These are phyloP conservation scores for Thalassoma bifasciatum DNA, from an alignment of 2,113 vertebrate species.

Conservation along the genomic window DNA sequence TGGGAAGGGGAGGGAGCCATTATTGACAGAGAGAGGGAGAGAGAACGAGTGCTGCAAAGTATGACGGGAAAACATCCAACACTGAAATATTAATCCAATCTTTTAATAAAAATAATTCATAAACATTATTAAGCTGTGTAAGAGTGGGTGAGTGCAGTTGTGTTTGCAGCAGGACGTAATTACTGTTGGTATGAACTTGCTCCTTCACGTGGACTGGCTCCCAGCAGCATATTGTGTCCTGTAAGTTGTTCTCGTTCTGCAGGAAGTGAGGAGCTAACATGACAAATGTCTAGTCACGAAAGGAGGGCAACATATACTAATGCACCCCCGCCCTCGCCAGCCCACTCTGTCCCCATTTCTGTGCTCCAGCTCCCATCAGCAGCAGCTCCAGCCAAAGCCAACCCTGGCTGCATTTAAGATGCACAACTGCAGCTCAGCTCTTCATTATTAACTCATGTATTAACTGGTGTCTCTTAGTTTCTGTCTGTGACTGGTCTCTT, in stretches of 20 bases:
- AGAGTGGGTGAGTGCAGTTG: neutral
- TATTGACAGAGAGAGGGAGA: conserved; percentile 25
- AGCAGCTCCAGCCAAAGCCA: conserved; percentile 22
- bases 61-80: neutral
- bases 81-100: neutral
- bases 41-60: neutral
- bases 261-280: conserved; percentile 30
- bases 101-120: neutral
- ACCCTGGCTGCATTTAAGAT: conserved; percentile 48
- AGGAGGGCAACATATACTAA: conserved; percentile 54
- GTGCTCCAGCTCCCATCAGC: conserved; percentile 34
- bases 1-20: conserved; percentile 46
- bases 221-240: conserved; percentile 22
- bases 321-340: conserved; percentile 32
- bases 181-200: neutral
- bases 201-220: neutral
- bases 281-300: conserved; percentile 63
- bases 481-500: too few species aligned
- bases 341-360: conserved; percentile 59
- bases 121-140: neutral
- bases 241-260: conserved; percentile 31
- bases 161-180: neutral
- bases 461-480: too few species aligned
- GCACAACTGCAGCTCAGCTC: conserved; percentile 12
- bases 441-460: conserved; percentile 47